These are phyloP conservation scores for Oscarella lobularis DNA, from an alignment of 37 sponge, comb jelly and placozoan species.

Conservation along the genomic window DNA sequence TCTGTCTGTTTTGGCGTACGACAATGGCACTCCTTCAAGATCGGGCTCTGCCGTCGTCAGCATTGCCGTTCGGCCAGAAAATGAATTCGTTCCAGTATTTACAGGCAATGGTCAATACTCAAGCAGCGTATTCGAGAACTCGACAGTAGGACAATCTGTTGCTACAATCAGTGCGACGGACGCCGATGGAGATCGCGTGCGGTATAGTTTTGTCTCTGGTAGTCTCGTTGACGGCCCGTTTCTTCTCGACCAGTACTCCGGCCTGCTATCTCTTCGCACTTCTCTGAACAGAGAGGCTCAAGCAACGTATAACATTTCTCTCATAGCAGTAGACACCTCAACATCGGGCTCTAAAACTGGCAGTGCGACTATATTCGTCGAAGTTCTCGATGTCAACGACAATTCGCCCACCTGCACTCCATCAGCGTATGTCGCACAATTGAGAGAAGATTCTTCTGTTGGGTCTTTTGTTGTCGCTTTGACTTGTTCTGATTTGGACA, in stretches of 20 bases:
- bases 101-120: conserved; percentile 3
- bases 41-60: conserved; percentile 19
- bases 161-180: not conserved
- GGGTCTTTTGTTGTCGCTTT: not conserved
- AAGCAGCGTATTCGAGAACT: not conserved
- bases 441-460: not conserved
- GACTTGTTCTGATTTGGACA: not conserved
- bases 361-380: not conserved
- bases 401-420: not conserved
- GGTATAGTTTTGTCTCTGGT: not conserved
- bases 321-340: not conserved
- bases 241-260: conserved; percentile 1
- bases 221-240: not conserved
- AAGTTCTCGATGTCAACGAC: conserved; percentile 1
- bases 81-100: conserved; percentile 44
- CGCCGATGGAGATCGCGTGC: not conserved
- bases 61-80: conserved; percentile 29
- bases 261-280: conserved; percentile 14
- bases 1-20: conserved; percentile 5
- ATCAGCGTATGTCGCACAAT: not conserved
- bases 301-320: not conserved
- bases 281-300: conserved; percentile 4
- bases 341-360: not conserved
- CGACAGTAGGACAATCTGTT: not conserved
- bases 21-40: conserved; percentile 30